Percentiles rank a stretch among this genome's conserved stretches.
phyloP scores from a whole-genome alignment of 1,140 invertebrate species.

The Scaptomyza hsui region DNA sequence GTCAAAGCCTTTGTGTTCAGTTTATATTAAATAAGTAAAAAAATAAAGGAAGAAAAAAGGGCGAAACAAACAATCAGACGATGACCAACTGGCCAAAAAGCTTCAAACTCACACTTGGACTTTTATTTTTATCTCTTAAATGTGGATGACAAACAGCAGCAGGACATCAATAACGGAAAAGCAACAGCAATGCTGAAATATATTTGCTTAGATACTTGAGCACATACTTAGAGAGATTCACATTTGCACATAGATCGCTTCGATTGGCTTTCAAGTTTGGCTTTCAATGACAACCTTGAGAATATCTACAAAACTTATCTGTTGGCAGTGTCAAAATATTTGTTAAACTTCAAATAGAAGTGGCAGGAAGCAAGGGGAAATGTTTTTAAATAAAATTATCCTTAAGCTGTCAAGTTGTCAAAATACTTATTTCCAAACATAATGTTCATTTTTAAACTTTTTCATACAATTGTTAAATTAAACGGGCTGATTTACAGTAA shows the following conservation, averaged over 20 bases:
- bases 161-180: constrained; percentile 55
- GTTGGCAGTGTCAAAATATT: constrained; percentile 10
- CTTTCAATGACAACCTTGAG: constrained; percentile 18
- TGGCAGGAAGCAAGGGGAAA: background rate
- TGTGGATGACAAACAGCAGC: constrained; percentile 49
- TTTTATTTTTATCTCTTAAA: constrained; percentile 70
- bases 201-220: constrained; percentile 28
- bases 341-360: constrained; percentile 9
- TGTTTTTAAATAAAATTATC: too few species aligned
- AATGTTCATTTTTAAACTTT: background rate
- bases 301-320: constrained; percentile 5
- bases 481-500: constrained; percentile 17
- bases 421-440: too few species aligned
- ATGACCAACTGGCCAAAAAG: constrained; percentile 32
- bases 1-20: constrained; percentile 59
- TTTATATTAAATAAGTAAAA: constrained; percentile 74
- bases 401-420: too few species aligned
- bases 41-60: constrained; percentile 37
- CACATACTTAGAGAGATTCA: constrained; percentile 3
- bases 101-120: constrained; percentile 17
- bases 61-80: constrained; percentile 33
- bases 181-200: constrained; percentile 24
- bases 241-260: constrained; percentile 2
- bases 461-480: constrained; percentile 8
- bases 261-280: constrained; percentile 29